Base-by-base conservation (phyloP, 2,113 vertebrate genomes). In the Sula dactylatra region DNA sequence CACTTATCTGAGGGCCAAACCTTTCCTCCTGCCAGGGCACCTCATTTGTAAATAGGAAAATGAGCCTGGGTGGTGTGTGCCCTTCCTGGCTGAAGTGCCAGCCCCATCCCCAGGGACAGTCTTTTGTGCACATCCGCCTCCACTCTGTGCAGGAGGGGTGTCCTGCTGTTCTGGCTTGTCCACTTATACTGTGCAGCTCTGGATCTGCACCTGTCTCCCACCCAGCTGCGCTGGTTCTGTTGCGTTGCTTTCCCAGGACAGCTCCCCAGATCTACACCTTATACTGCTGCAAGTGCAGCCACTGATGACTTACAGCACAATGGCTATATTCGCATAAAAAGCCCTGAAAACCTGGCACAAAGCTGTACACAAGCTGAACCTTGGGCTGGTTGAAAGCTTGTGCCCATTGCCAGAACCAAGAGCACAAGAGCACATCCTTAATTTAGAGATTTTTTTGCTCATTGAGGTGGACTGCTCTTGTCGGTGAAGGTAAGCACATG, bases 401-500 rank as follows among this genome's bases (percentile, higher is more conserved):
- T 78, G 49, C 40, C 59, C 16, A 2, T 61, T 45, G 54, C 22
- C 34, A 38, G 42, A 78, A 13, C 31, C 8, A 14, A 42, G 61
- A 15, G 17, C 6, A 16, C 15, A 38, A 58, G 40, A 50, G n/a
- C 69, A 31, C 22, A 13, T 52, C 47, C 34, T 40, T 38, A 49
- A 25, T 58, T 81, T 61, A n/a, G 73, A 71, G 42, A 4, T 13
- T 4, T 7, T 42, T 67, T 54, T 49, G 18, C 55, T 55, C 42
- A 17, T 24, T 16, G 32, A 24, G 36, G 11, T 38, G 56, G 29
- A 8, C 50, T 40, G 32, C 12, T 85, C 16, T 40, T 4, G 3
- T 54, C 49, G 4, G 4, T 25, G 40, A 61, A 65, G 1, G 0
- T 10, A 34, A 45, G 18, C 49, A 42, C 16, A 0, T 38, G n/a